Conservation (phyloP, 2,113 vertebrate genomes). For the Erythrocercus mccallii region DNA sequence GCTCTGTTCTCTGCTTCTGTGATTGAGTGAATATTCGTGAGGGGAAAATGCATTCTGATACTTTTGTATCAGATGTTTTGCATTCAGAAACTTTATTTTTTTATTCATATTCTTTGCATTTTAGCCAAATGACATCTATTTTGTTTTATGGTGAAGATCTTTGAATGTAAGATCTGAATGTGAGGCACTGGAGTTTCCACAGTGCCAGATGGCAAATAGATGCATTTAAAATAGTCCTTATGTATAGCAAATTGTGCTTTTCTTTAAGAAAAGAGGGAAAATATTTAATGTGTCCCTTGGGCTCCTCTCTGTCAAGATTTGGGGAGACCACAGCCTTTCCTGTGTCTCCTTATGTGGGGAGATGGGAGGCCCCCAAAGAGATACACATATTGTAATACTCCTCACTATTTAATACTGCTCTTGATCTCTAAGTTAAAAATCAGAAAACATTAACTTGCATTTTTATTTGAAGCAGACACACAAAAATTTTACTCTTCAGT, state of each 20-base stretch:
- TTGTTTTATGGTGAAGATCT: not conserved
- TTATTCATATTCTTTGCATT: not conserved
- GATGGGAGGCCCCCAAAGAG: not conserved
- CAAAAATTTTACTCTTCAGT: not conserved
- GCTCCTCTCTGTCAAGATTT: not conserved
- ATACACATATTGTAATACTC: not conserved
- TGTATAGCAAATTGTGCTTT: not conserved
- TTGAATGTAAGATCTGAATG: not conserved
- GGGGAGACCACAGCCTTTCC: not conserved
- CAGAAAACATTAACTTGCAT: not conserved
- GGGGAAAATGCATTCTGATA: not conserved
- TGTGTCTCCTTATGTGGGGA: not conserved
- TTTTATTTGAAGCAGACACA: not conserved
- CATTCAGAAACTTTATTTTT: not conserved
- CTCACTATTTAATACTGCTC: not conserved
- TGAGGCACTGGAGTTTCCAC: not conserved
- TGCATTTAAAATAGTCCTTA: not conserved
- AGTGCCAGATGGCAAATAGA: not conserved
- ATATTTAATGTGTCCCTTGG: not conserved
- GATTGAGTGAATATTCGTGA: accelerated
- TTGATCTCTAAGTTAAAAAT: not conserved
- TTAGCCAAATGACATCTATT: not conserved
- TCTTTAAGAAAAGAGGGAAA: not conserved
- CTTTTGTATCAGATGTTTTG: not conserved
- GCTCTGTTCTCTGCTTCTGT: not conserved